Conservation (phyloP, 2,797 vertebrate genomes). For the Oryzias dopingdopingensis region DNA sequence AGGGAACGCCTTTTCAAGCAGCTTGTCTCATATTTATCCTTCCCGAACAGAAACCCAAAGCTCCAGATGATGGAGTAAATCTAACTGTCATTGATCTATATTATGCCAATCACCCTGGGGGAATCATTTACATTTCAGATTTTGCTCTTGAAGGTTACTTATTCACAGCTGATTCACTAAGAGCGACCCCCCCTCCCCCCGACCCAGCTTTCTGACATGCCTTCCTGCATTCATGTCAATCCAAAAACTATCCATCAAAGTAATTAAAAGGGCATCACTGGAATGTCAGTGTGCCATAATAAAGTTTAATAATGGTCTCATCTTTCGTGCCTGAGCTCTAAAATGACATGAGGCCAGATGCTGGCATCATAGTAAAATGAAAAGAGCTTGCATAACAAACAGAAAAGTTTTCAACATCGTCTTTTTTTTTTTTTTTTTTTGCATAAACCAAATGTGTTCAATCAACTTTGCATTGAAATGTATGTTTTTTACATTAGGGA, state of each 20-base stretch:
- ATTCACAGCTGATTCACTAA: constrained; percentile 41
- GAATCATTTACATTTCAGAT: constrained; percentile 58
- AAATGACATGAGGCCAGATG: constrained; percentile 50
- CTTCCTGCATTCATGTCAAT: constrained; percentile 33
- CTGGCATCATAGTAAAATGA: constrained; percentile 17
- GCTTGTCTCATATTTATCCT: constrained; percentile 3
- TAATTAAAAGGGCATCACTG: constrained; percentile 72
- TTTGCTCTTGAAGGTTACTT: constrained; percentile 51
- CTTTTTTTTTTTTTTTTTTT: constrained; percentile 3
- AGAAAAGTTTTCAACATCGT: constrained; percentile 30
- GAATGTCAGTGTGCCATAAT: constrained; percentile 68
- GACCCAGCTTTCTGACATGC: constrained; percentile 13
- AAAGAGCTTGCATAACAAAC: constrained; percentile 27
- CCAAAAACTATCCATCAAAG: constrained; percentile 63
- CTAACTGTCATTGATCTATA: constrained; percentile 48
- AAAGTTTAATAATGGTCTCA: constrained; percentile 52
- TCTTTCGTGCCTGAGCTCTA: constrained; percentile 31
- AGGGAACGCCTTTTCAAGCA: too few relatives aligned
- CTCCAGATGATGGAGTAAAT: constrained; percentile 20
- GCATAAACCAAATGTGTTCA: constrained; percentile 13
- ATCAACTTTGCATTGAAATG: neutral
- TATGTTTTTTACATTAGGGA: too few relatives aligned
- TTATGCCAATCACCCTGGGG: constrained; percentile 38
- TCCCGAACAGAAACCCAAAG: constrained; percentile 6
- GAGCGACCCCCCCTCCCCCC: constrained; percentile 1